These are phyloP conservation scores for Hyposoter dolosus DNA, from an alignment of 2,888 invertebrate genomes.

Conservation along the genomic window DNA sequence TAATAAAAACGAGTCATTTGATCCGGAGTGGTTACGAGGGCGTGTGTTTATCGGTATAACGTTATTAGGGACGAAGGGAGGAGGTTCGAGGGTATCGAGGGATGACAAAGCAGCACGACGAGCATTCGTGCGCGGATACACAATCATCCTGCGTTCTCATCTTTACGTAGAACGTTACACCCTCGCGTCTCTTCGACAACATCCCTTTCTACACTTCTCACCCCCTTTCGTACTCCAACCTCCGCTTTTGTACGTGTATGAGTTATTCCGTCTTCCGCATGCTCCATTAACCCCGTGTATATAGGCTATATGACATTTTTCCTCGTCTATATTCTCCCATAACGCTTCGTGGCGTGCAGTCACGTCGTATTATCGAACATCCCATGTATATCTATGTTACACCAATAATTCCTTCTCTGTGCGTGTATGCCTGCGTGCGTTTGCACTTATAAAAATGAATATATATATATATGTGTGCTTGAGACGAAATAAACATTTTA, in stretches of 20 bases:
- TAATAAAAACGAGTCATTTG: slow-evolving; percentile 70
- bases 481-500: slow-evolving; percentile 64
- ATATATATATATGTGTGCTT: slow-evolving; percentile 4
- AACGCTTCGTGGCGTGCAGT: slow-evolving; percentile 51
- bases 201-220: slow-evolving; percentile 11
- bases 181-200: slow-evolving; percentile 41
- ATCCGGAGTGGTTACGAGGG: slow-evolving; percentile 64
- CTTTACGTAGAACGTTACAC: slow-evolving; percentile 31
- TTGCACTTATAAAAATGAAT: slow-evolving; percentile 3
- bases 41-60: slow-evolving; percentile 68
- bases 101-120: slow-evolving; percentile 48
- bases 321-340: slow-evolving; percentile 54
- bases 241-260: slow-evolving; percentile 39
- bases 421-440: not conserved
- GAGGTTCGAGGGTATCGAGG: slow-evolving; percentile 39
- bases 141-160: slow-evolving; percentile 16
- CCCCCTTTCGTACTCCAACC: not conserved
- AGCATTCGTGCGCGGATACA: slow-evolving; percentile 60
- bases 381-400: not conserved
- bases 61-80: slow-evolving; percentile 57
- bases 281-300: slow-evolving; percentile 65
- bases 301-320: slow-evolving; percentile 54
- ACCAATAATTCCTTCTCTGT: not conserved
- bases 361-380: slow-evolving; percentile 57
- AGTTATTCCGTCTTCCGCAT: slow-evolving; percentile 65